These are phyloP conservation scores for Microctonus hyperodae DNA, from an alignment of 2,888 invertebrate species.

Conservation along the genomic window DNA sequence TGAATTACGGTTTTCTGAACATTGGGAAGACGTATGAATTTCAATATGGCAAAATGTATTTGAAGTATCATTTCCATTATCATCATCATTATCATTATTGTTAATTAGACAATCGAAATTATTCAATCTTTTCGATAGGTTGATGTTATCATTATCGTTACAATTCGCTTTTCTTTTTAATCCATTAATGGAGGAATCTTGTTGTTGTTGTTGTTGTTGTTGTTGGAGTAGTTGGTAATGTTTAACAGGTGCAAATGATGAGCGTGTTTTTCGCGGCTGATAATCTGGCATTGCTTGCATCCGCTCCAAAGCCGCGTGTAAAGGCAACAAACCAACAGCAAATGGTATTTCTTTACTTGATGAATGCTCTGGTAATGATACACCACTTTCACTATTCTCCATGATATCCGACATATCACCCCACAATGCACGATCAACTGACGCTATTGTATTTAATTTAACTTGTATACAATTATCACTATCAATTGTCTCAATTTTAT, in stretches of 20 bases:
- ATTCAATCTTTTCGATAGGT: slow-evolving; percentile 21
- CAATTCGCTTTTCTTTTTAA: slow-evolving; percentile 36
- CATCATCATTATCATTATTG: slow-evolving; percentile 7
- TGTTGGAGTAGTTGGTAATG: slow-evolving; percentile 37
- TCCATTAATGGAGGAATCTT: slow-evolving; percentile 24
- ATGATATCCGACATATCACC: slow-evolving; percentile 59
- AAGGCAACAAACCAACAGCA: slow-evolving; percentile 61
- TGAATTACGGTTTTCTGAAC: slow-evolving; percentile 30
- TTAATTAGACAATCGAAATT: slow-evolving; percentile 10
- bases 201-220: background rate
- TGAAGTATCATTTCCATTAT: slow-evolving; percentile 38
- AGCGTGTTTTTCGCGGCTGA: slow-evolving; percentile 62
- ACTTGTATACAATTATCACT: slow-evolving; percentile 28
- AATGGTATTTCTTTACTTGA: slow-evolving; percentile 62
- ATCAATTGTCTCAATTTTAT: slow-evolving; percentile 33
- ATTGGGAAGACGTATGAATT: slow-evolving; percentile 52
- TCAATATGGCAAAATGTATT: slow-evolving; percentile 58
- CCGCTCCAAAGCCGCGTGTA: slow-evolving; percentile 60
- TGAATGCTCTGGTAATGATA: slow-evolving; percentile 45
- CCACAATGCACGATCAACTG: slow-evolving; percentile 59
- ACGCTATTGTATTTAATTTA: slow-evolving; percentile 48
- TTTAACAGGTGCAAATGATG: slow-evolving; percentile 53
- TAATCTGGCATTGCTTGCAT: slow-evolving; percentile 62
- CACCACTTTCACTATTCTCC: slow-evolving; percentile 44
- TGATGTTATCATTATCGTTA: slow-evolving; percentile 21